Evolutionary conservation across 2,797 vertebrate genomes (phyloP), one percentile per base, ranked within the genome.

Genomic region (Aselliscus stoliczkanus): DNA sequence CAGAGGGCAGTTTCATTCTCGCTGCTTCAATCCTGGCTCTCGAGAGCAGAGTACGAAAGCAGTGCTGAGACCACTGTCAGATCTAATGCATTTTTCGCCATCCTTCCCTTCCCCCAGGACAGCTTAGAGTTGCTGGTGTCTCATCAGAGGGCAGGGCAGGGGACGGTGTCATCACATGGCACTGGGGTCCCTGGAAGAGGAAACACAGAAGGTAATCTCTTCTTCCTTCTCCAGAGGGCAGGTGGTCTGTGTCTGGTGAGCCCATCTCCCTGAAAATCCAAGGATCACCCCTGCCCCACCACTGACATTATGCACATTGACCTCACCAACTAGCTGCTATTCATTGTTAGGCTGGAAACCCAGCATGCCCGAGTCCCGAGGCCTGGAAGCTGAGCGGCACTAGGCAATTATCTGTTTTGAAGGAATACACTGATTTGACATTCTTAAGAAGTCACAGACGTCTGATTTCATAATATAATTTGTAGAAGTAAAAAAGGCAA

Each of bases 401-500:
- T 47, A 96, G 98, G 98, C 98, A 98, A 98, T 98, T 98, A 98
- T 97, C 98, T 98, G 96, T 98, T 98, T 98, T 98, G 98, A 98
- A 98, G 98, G 97, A 98, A 98, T 97, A 97, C 97, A 91, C 97
- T 98, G 98, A 98, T 98, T 98, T 98, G 98, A 98, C 97, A 98
- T 98, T 98, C 98, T 97, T 98, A 98, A 99, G 98, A 98, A 98
- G 98, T 98, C 97, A 98, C 97, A 98, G 97, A 98, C 86, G 54
- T 98, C 98, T 98, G 98, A 98, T 98, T 98, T 98, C 97, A 98
- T 98, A 98, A 98, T 98, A 98, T 98, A 98, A 98, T 98, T 98
- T 98, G 97, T 97, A 97, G 98, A 98, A 98, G 97, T 98, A 98
- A 98, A 98, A 98, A 98, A 98, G 96, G 97, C 96, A 98, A 98